Evolutionary conservation across 2,888 invertebrate genomes (phyloP), one percentile per base, ranked within the genome.

Genomic region (Hecatera dysodea): DNA sequence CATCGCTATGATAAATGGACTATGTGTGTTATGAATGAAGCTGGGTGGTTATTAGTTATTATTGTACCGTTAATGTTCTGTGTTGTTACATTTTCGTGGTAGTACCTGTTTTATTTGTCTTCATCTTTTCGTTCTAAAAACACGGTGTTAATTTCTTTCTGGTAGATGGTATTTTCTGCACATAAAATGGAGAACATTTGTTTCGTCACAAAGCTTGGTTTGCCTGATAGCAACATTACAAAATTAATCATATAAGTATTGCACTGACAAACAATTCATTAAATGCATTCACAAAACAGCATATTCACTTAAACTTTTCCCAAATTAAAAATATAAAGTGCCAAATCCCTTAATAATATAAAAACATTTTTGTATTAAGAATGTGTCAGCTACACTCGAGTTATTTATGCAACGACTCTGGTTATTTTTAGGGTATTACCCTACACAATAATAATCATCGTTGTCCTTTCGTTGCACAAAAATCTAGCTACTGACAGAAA

Each of bases 1-100:
- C 64, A 53, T 57, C 36, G 64, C 27, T 11, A 59, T 77, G 74
- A 72, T 75, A 24, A 50, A 79, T 81, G 50, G 36, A 62, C 48
- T 56, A 24, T 46, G 29, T 55, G 48, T 48, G 46, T 78, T 33
- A 78, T 69, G 33, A 66, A 70, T 69, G 5, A 9, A 52, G 7
- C 63, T 46, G 44, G 55, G 27, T 42, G 19, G 42, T 56, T 68
- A 59, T 60, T 74, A 53, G 57, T 67, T 56, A 60, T 66, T 55
- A 50, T 69, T 65, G 12, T 57, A 19, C 60, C 22, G 15, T 6
- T 24, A 22, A 19, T 70, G 15, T 64, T 50, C n/a, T 59, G n/a
- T 56, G n/a, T 44, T 42, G 3, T 46, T 0, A 36, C 39, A 22
- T 52, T 42, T 46, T 66, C 36, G 27, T 62, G 36, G 7, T 22